Conservation (phyloP, 2,888 invertebrate species). For the Drepanosiphum platanoidis region DNA sequence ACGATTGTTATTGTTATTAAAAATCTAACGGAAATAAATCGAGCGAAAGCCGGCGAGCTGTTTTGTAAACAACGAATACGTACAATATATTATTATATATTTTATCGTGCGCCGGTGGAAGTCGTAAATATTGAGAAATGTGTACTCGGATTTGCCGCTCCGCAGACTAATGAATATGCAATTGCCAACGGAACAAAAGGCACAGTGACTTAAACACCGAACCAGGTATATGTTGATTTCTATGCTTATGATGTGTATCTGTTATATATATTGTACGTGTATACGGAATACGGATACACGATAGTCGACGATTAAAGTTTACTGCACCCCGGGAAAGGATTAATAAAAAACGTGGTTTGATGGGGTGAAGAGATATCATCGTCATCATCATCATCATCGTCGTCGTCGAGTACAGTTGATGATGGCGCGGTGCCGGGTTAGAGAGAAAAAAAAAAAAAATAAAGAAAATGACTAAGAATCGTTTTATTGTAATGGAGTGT, state of each 20-base stretch:
- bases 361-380: slow-evolving; percentile 48
- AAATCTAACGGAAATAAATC: slow-evolving; percentile 2
- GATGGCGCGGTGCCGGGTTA: not conserved
- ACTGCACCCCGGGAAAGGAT: slow-evolving; percentile 12
- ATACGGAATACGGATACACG: not conserved
- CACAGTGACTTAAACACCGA: slow-evolving; percentile 12
- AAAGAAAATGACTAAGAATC: slow-evolving; percentile 1
- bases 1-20: no score
- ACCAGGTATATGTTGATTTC: slow-evolving; percentile 1
- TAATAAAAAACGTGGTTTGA: slow-evolving; percentile 55
- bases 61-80: not conserved
- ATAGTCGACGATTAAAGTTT: slow-evolving; percentile 39
- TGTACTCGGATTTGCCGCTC: slow-evolving; percentile 26
- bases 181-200: slow-evolving; percentile 40
- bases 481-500: slow-evolving; percentile 9
- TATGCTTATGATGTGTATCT: not conserved
- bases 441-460: no score
- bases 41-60: not conserved
- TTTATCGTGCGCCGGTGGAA: not conserved
- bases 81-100: not conserved
- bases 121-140: slow-evolving; percentile 48
- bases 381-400: slow-evolving; percentile 9
- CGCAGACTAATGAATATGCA: slow-evolving; percentile 44
- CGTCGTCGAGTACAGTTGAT: not conserved
- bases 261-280: not conserved